phyloP scores from a whole-genome alignment of 2,888 invertebrate species.

The Troides helena region DNA sequence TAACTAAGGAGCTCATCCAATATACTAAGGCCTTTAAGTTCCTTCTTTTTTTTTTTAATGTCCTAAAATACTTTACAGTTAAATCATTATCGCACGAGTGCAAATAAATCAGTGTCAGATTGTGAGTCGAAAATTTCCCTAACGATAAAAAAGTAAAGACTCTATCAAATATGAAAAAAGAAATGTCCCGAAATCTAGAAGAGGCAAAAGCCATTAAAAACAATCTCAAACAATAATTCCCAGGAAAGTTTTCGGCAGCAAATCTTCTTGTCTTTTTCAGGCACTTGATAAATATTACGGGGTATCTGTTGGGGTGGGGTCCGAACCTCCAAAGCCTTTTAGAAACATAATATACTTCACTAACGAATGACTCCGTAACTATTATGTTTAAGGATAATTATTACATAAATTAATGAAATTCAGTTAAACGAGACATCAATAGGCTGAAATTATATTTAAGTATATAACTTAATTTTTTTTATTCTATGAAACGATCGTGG shows the following conservation, averaged over 20 bases:
- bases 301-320: slow-evolving; percentile 21
- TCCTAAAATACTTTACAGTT: too few relatives aligned
- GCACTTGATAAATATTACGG: slow-evolving; percentile 45
- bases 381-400: slow-evolving; percentile 7
- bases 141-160: slow-evolving; percentile 30
- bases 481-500: too few relatives aligned
- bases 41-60: too few relatives aligned
- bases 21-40: too few relatives aligned
- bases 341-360: slow-evolving; percentile 4
- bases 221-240: slow-evolving; percentile 62
- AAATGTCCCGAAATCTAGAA: slow-evolving; percentile 36
- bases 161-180: slow-evolving; percentile 30
- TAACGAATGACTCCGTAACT: slow-evolving; percentile 19
- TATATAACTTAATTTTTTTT: too few relatives aligned
- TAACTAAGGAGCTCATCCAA: too few relatives aligned
- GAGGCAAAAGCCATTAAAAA: slow-evolving; percentile 64
- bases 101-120: slow-evolving; percentile 24
- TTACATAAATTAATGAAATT: too few relatives aligned
- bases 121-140: slow-evolving; percentile 19
- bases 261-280: slow-evolving; percentile 50
- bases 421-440: too few relatives aligned
- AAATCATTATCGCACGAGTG: neutral
- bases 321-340: slow-evolving; percentile 14
- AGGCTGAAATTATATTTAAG: too few relatives aligned
- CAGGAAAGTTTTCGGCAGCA: slow-evolving; percentile 35